These are phyloP conservation scores for Pinna nobilis DNA, from an alignment of 1,140 invertebrate genomes.

Conservation along the genomic window DNA sequence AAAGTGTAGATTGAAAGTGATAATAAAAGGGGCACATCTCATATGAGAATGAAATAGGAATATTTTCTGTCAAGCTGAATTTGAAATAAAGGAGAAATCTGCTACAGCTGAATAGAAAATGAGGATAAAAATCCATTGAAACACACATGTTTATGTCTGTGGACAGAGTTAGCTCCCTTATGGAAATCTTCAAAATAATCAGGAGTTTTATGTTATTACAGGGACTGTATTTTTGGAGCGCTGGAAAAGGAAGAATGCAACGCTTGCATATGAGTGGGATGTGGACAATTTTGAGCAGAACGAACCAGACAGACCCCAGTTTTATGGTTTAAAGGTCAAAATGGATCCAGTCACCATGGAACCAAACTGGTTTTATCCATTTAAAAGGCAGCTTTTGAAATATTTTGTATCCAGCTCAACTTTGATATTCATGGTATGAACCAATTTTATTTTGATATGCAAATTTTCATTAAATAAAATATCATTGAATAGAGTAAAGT, in stretches of 20 bases:
- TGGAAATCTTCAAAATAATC: not conserved
- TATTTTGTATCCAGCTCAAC: constrained; percentile 65
- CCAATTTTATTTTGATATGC: not conserved
- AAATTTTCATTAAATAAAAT: not conserved
- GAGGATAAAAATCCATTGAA: too few species aligned
- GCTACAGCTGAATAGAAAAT: too few species aligned
- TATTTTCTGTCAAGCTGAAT: too few species aligned
- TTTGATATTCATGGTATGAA: constrained; percentile 71
- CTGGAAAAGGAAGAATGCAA: constrained; percentile 73
- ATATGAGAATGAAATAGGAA: too few species aligned
- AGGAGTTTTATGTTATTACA: constrained; percentile 44
- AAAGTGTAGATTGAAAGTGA: too few species aligned
- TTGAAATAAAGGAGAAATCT: too few species aligned
- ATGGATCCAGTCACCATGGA: constrained; percentile 67
- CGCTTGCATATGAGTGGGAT: constrained; percentile 74
- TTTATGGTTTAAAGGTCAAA: constrained; percentile 61
- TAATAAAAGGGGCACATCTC: too few species aligned
- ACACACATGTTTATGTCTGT: not conserved
- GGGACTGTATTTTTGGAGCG: constrained; percentile 75
- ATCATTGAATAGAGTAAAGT: not conserved
- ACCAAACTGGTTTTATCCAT: constrained; percentile 68
- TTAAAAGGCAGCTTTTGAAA: constrained; percentile 65
- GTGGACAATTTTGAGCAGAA: constrained; percentile 73
- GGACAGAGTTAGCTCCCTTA: not conserved
- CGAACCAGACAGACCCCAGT: constrained; percentile 73